A percentile compares a stretch with the other conserved stretches of the same genome.
Conservation (phyloP, 2,797 vertebrate species). For the Cheirogaleus major region DNA sequence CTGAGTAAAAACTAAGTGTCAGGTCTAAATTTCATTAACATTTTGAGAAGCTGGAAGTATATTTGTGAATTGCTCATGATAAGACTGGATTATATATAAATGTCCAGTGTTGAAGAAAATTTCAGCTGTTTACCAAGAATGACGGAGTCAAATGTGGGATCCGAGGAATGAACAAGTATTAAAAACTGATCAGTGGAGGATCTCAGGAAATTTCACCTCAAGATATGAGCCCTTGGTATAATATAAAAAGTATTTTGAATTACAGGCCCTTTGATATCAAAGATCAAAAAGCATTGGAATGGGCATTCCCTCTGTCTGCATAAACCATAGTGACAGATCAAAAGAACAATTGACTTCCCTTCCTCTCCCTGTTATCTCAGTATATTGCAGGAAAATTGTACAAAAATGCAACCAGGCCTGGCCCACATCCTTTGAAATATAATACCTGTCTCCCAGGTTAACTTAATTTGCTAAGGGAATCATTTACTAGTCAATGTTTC, state of each 20-base stretch:
- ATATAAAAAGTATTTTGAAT: not conserved
- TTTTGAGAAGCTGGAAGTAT: constrained; percentile 9
- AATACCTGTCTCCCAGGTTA: not conserved
- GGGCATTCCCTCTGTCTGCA: not conserved
- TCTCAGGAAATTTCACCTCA: not conserved
- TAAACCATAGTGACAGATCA: not conserved
- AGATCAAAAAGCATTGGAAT: not conserved
- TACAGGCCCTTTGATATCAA: not conserved
- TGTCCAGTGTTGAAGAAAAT: not conserved
- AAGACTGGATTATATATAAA: constrained; percentile 1
- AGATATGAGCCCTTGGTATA: not conserved
- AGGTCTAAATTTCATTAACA: constrained; percentile 43
- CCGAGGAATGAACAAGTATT: not conserved
- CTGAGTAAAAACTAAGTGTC: not conserved
- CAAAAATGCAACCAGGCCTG: not conserved
- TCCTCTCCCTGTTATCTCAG: not conserved
- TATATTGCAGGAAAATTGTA: not conserved
- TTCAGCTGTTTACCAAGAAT: not conserved
- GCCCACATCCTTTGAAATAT: not conserved
- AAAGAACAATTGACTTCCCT: not conserved
- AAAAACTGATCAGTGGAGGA: not conserved
- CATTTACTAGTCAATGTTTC: not conserved
- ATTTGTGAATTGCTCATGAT: constrained; percentile 47
- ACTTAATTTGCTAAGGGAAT: not conserved
- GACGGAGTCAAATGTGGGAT: not conserved